A percentile compares a stretch with the other conserved stretches of the same genome.
phyloP scores from a whole-genome alignment of 2,113 vertebrate genomes.

The Cinclus mexicanus region DNA sequence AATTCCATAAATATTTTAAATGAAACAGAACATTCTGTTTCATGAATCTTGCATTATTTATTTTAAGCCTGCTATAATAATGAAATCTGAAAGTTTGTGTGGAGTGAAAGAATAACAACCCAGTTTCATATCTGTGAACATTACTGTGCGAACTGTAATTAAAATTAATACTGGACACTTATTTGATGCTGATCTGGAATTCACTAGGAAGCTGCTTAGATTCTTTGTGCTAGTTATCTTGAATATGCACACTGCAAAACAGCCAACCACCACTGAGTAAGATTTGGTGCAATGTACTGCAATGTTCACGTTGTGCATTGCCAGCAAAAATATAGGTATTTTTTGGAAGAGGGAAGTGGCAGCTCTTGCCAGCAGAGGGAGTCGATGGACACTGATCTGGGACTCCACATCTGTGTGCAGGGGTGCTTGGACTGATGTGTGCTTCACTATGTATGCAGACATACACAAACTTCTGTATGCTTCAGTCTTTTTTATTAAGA shows the following conservation, averaged over 20 bases:
- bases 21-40: constrained; percentile 32
- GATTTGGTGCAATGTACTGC: background rate
- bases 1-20: constrained; percentile 76
- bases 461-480: rapidly evolving
- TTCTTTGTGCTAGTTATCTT: background rate
- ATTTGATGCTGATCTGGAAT: background rate
- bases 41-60: constrained; percentile 73
- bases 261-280: rapidly evolving
- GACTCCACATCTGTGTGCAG: background rate
- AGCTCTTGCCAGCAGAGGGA: constrained; percentile 74
- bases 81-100: background rate
- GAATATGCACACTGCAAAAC: background rate
- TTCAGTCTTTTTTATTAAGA: background rate
- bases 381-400: constrained; percentile 39
- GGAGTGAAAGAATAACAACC: background rate
- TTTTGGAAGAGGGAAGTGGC: background rate
- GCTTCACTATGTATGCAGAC: rapidly evolving
- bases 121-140: background rate
- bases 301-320: background rate
- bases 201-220: background rate
- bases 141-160: background rate
- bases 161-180: background rate
- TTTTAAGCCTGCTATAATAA: constrained; percentile 66
- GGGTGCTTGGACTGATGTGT: background rate
- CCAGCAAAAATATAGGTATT: background rate